Base-by-base conservation (phyloP, 2,797 vertebrate genomes). In the Rhadinocentrus ornatus region DNA sequence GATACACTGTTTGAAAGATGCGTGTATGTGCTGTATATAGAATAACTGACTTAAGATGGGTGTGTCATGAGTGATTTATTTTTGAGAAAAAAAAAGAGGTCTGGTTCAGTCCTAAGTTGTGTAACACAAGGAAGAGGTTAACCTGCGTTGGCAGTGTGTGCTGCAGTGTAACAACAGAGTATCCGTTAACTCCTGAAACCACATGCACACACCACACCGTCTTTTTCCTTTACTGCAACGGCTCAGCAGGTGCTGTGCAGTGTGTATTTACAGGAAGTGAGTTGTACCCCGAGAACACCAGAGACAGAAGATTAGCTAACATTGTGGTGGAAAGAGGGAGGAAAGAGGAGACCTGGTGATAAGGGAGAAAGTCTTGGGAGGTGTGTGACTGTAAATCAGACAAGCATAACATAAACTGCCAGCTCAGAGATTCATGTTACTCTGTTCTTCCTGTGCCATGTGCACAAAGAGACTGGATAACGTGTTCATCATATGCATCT, bases 71-170 rank as follows among this genome's bases (percentile, higher is more conserved):
- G n/a, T 86, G 85, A 89, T 86, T 89, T 77, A 85, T 66, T 56
- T 66, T 57, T 26, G 18, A 35, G 0, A 27, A 66, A 58, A 66
- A 0, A 34, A 26, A 61, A 0, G 39, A 62, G 22, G 60, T 73
- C 66, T 72, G 66, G 63, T 13, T 73, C 52, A 26, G 58, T 29
- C 61, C 62, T 27, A 4, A 53, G 81, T 92, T 91, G 77, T 86
- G 91, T 86, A 93, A 93, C 67, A 89, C 56, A 69, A 91, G 92
- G 92, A 94, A 91, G 91, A 85, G 88, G 89, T 87, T 89, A 88
- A 86, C 75, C 84, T 81, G 63, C 26, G 54, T 35, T 86, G 75
- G 35, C 63, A 61, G 73, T 60, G 34, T 60, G 34, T 24, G 62
- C 73, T 81, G 73, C 71, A 73, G 72, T 54, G 70, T 61, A 50